phyloP scores from a whole-genome alignment of 1,140 invertebrate species.

The Physella acuta region DNA sequence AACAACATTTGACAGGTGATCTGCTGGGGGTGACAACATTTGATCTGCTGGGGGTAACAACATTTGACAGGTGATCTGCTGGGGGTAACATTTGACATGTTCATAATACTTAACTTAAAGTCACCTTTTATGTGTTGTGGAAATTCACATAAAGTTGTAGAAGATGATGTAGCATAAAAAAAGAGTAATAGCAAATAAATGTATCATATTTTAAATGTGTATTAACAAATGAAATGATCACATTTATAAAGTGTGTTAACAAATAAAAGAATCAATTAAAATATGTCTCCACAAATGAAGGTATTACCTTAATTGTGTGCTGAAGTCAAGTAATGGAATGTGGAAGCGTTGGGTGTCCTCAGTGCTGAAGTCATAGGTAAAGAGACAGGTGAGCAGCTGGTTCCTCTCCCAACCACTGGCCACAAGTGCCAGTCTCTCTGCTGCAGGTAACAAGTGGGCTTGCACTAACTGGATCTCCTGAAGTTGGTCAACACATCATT shows the following conservation, averaged over 20 bases:
- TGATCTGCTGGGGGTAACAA: not conserved
- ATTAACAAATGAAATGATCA: not conserved
- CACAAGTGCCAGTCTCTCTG: not conserved
- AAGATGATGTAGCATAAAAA: not conserved
- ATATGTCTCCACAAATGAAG: not conserved
- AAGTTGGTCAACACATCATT: too few relatives aligned
- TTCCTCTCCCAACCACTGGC: conserved; percentile 1
- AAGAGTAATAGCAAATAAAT: not conserved
- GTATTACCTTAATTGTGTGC: not conserved
- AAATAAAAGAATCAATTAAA: not conserved
- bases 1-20: not conserved
- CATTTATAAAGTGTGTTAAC: not conserved
- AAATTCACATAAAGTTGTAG: not conserved
- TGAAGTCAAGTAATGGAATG: not conserved
- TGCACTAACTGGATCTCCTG: conserved; percentile 10
- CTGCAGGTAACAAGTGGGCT: not conserved
- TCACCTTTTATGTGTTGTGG: too few relatives aligned
- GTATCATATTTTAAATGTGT: not conserved
- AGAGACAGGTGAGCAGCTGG: not conserved
- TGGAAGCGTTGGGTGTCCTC: not conserved
- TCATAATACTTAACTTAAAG: not conserved
- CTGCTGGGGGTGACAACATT: not conserved
- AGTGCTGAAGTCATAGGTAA: conserved; percentile 8
- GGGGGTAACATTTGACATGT: not conserved
- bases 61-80: not conserved